These are phyloP conservation scores for Tanypteryx hageni DNA, from an alignment of 2,888 invertebrate genomes.

Conservation along the genomic window DNA sequence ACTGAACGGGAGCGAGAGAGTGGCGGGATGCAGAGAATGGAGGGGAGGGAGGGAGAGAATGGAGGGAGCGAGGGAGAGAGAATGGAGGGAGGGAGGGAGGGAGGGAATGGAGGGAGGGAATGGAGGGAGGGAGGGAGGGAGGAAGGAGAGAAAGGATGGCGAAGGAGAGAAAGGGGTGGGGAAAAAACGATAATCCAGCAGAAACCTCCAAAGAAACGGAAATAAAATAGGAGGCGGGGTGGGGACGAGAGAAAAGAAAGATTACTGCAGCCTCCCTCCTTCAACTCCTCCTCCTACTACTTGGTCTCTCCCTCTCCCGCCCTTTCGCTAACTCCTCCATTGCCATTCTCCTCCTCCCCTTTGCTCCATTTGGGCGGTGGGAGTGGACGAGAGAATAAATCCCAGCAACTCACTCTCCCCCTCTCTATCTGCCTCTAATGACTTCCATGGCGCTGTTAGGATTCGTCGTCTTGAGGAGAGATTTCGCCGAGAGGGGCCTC, in stretches of 20 bases:
- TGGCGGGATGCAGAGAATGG: not conserved
- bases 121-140: not conserved
- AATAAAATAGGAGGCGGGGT: slow-evolving; percentile 37
- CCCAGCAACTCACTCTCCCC: slow-evolving; percentile 4
- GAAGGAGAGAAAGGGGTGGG: not conserved
- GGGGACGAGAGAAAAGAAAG: slow-evolving; percentile 52
- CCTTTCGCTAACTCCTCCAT: not conserved
- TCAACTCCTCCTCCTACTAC: too few species aligned
- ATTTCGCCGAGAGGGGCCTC: not conserved
- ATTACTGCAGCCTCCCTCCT: slow-evolving; percentile 37
- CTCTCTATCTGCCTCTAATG: slow-evolving; percentile 32
- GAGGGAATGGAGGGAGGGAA: not conserved
- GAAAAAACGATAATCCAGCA: slow-evolving; percentile 63
- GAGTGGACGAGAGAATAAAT: slow-evolving; percentile 17
- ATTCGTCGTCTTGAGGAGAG: slow-evolving; percentile 21
- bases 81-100: not conserved
- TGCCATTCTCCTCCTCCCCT: not conserved
- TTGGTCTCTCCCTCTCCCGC: not conserved
- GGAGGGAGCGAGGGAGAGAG: not conserved
- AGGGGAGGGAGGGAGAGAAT: not conserved
- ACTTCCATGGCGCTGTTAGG: slow-evolving; percentile 46
- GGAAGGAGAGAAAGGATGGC: not conserved
- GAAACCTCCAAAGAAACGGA: slow-evolving; percentile 64
- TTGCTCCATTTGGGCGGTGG: slow-evolving; percentile 53
- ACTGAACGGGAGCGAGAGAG: not conserved